Conservation (phyloP, 2,113 vertebrate genomes). For the Corythaixoides concolor region DNA sequence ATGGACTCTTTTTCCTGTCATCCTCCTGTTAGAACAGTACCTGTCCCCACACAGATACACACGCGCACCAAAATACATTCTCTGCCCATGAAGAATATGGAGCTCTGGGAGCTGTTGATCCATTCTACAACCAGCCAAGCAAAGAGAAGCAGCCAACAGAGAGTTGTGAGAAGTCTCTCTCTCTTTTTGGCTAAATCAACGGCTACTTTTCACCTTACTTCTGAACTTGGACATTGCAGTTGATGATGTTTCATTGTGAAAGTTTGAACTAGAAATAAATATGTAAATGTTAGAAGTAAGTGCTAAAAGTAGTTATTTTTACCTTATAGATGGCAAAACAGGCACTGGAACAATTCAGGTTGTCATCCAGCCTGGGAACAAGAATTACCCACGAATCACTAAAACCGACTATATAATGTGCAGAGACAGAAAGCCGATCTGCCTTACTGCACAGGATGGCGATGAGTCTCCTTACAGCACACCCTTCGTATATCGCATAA, state of each 20-base stretch:
- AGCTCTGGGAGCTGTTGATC: neutral
- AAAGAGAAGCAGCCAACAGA: neutral
- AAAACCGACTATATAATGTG: conserved; percentile 68
- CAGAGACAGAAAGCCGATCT: conserved; percentile 62
- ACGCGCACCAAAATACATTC: neutral
- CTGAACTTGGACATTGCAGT: neutral
- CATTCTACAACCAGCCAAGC: neutral
- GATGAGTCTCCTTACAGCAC: conserved; percentile 72
- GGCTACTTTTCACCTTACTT: neutral
- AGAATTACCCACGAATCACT: conserved; percentile 75
- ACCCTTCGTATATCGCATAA: conserved; percentile 78
- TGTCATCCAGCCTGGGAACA: conserved; percentile 79
- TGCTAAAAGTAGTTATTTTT: neutral
- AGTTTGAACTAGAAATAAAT: neutral
- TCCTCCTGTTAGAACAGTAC: neutral
- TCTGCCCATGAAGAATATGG: neutral
- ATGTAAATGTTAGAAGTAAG: neutral
- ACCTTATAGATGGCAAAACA: conserved; percentile 77
- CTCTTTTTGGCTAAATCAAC: neutral
- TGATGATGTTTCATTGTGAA: neutral
- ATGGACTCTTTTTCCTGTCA: neutral
- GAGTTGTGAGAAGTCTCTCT: neutral
- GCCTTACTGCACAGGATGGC: conserved; percentile 72
- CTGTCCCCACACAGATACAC: neutral
- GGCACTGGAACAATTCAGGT: conserved; percentile 85